Evolutionary conservation across 2,113 vertebrate species (phyloP).

Genomic region (Pedionomus torquatus): DNA sequence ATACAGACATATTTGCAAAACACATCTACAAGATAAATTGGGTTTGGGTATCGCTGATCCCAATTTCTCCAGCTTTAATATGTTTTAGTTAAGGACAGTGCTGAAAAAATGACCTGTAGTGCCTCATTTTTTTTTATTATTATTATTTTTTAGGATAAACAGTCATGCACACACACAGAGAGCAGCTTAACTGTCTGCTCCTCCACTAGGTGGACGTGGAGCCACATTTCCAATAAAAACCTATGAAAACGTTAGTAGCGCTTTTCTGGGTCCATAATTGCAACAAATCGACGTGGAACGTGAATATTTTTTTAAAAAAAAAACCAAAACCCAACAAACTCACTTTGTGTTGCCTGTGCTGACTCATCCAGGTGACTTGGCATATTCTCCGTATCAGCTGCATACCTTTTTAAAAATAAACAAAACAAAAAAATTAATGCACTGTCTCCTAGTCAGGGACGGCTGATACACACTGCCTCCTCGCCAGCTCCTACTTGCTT

Average conservation of each 20-base stretch:
- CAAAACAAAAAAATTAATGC: constrained; percentile 34
- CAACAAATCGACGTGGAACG: not conserved
- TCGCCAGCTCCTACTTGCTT: not conserved
- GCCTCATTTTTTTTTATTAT: not conserved
- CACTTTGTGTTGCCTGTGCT: constrained; percentile 10
- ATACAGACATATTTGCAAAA: not conserved
- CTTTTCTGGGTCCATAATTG: not conserved
- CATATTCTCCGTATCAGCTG: not conserved
- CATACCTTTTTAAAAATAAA: constrained; percentile 21
- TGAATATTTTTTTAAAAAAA: not conserved
- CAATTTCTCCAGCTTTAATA: not conserved
- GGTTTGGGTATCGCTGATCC: not conserved
- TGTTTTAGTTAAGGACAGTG: not conserved
- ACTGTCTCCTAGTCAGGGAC: not conserved
- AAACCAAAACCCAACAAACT: not conserved
- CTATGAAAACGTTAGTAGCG: not conserved
- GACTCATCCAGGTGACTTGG: constrained; percentile 3
- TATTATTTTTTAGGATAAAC: not conserved
- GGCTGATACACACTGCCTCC: not conserved
- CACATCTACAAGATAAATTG: not conserved
- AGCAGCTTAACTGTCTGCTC: not conserved
- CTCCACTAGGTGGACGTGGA: not conserved
- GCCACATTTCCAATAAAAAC: not conserved
- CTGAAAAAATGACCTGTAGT: not conserved
- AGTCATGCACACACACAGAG: not conserved